Base-by-base conservation (phyloP, 2,797 vertebrate genomes). In the Trematocara caparti region DNA sequence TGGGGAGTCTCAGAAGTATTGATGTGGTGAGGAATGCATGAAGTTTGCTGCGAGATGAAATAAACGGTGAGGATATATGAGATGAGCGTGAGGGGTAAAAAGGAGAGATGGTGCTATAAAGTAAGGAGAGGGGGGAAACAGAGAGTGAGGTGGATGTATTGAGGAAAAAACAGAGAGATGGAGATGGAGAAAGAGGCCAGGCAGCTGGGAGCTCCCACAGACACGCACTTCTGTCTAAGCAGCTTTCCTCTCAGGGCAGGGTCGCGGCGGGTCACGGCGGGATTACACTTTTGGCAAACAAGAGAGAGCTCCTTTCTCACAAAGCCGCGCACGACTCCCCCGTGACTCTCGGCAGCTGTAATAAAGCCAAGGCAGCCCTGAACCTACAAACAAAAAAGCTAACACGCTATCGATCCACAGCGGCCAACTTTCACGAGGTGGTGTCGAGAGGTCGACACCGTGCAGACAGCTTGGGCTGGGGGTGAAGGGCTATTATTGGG, bases 251-350 rank as follows among this genome's bases (percentile, higher is more conserved):
- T 95, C 91, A 94, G 94, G 95, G 93, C 93, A 83, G 93, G 95
- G 95, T 96, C 94, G 92, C 88, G 86, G 87, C 88, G 73, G 96
- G 96, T 96, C 95, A 95, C 40, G 85, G 92, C 78, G 86, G 96
- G 96, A 96, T 96, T 96, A 96, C 95, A 95, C 94, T 96, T 96
- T 96, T 96, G 96, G 96, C 96, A 96, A 96, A 96, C 95, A 96
- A 95, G 93, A 94, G 93, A 94, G 94, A 95, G 95, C 94, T 96
- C 84, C 92, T 94, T 91, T 93, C 90, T 88, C 90, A 91, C 92
- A 94, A 91, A 93, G 90, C 92, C 88, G 84, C 83, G 91, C 93
- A 87, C 89, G 91, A 94, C 95, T 96, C 96, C 95, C 96, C 79
- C 88, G 91, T 94, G 95, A 95, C 94, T 95, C 91, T 90, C 90